Evolutionary conservation across 2,797 vertebrate genomes (phyloP).

Genomic region (Crax fasciolata): DNA sequence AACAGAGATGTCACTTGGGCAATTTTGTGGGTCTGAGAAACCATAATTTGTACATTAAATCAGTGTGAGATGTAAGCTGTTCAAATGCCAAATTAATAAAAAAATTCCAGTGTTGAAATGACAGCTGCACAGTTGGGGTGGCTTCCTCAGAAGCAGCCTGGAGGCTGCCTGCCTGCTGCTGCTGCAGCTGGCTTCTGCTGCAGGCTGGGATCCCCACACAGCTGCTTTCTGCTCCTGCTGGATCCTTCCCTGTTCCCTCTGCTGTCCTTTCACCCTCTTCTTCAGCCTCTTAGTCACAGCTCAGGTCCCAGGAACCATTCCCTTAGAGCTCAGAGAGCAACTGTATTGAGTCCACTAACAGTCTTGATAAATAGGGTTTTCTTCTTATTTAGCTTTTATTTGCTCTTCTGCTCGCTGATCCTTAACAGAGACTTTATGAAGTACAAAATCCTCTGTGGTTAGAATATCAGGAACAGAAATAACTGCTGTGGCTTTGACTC

Average conservation of each 20-base stretch:
- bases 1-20: neutral
- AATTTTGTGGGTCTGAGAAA: neutral
- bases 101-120: neutral
- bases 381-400: neutral
- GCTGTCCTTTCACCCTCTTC: neutral
- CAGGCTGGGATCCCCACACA: neutral
- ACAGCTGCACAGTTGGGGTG: neutral
- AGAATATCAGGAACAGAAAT: constrained; percentile 32
- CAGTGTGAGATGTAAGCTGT: neutral
- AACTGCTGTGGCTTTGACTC: neutral
- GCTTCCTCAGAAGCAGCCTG: neutral
- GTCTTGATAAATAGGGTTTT: neutral
- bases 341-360: neutral
- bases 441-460: neutral
- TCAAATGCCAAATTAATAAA: neutral
- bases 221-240: neutral
- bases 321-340: neutral
- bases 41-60: neutral
- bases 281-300: neutral
- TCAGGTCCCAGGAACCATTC: neutral
- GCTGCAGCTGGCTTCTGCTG: neutral
- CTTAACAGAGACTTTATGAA: neutral
- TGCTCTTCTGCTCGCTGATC: neutral
- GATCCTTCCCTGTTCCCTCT: neutral
- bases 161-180: neutral